Evolutionary conservation across 2,888 invertebrate species (phyloP), one percentile per base, ranked within the genome.

Genomic region (Melinaea marsaeus): DNA sequence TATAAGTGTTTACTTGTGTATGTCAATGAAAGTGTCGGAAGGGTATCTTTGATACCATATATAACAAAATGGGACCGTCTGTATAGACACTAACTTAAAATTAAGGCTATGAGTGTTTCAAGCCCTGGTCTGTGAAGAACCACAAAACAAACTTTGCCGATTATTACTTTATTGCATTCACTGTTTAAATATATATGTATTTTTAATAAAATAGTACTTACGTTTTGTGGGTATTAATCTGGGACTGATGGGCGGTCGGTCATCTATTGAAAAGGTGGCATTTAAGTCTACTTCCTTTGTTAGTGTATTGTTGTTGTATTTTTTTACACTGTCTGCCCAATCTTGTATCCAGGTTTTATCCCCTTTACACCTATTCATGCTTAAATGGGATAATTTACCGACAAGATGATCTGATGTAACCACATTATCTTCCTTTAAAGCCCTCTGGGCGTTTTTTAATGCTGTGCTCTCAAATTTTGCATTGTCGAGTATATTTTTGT

Each of bases 291-390:
- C 58, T 37, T 83, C 82, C 33, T 80, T 80, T 0, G 76, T 79
- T 59, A 85, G 66, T 0, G 82, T 76, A 71, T 90, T 83, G 13
- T 85, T 88, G 68, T 91, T 91, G 64, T 91, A 90, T 69, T 89
- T 91, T 73, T 90, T 91, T 0, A 92, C 93, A 76, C 93, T 93
- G 46, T 93, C 91, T 0, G 93, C 93, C 93, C 93, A 93, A 68
- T 93, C 93, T 71, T 93, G 93, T 0, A 93, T 93, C 93, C 93
- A 93, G 0, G 90, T 88, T 65, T 91, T 91, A 69, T 91, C 91
- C 13, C 91, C 91, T 73, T 88, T 90, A 74, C 91, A 91, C 63
- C 91, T 73, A 63, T 90, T 91, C 45, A 91, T 67, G 65, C 91
- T 91, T 71, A 91, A 76, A 72, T 91, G 84, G 0, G 91, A 91